These are phyloP conservation scores for Bilobella aurantiaca DNA, from an alignment of 1,140 invertebrate species.

Conservation along the genomic window DNA sequence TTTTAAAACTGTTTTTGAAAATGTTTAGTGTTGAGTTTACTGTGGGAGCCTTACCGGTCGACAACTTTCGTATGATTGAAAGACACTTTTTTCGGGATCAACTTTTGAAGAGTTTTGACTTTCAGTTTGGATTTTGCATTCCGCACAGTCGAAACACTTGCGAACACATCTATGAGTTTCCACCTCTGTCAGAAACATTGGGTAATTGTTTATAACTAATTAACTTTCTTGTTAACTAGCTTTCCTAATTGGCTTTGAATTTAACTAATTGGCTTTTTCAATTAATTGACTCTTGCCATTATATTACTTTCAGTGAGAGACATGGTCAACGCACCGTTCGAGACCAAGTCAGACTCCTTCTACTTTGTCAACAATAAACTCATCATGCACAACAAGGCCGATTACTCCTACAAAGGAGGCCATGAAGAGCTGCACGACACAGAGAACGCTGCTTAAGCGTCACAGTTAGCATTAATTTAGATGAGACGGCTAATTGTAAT, in stretches of 20 bases:
- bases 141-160: conserved; percentile 94
- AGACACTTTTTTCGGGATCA: conserved; percentile 90
- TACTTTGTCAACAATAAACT: conserved; percentile 95
- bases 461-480: no score
- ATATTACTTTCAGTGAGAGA: conserved; percentile 65
- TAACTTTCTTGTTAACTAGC: no score
- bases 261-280: no score
- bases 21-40: conserved; percentile 97
- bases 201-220: conserved; percentile 49
- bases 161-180: conserved; percentile 99
- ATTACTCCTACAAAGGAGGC: conserved; percentile 84
- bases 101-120: conserved; percentile 96
- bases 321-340: conserved; percentile 91
- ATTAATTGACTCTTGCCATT: conserved; percentile 8
- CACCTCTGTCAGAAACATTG: conserved; percentile 67
- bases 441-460: no score
- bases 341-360: conserved; percentile 95
- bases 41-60: conserved; percentile 79
- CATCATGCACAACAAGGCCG: conserved; percentile 99
- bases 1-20: no score
- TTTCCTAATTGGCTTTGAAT: no score
- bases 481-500: neutral
- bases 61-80: conserved; percentile 97
- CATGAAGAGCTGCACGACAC: neutral
- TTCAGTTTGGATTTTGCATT: conserved; percentile 99